Percentiles rank a stretch among this genome's conserved stretches.
phyloP scores from a whole-genome alignment of 2,888 invertebrate species.

The Tholera decimalis region DNA sequence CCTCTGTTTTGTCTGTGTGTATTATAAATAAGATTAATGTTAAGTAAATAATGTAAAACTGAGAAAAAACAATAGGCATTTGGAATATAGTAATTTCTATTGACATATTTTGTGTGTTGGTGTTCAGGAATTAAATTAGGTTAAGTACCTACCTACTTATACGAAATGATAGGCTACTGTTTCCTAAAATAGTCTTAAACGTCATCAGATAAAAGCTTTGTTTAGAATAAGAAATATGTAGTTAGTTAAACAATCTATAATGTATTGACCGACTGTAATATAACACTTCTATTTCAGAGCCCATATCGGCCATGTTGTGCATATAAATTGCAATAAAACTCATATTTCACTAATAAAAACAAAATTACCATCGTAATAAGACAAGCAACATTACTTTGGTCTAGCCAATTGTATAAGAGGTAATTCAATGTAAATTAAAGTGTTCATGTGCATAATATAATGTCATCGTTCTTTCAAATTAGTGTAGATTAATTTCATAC shows the following conservation, averaged over 20 bases:
- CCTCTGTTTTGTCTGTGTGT: conserved; percentile 56
- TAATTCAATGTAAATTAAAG: conserved; percentile 13
- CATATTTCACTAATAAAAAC: conserved; percentile 1
- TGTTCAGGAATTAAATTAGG: conserved; percentile 13
- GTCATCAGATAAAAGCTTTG: background rate
- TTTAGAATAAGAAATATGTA: background rate
- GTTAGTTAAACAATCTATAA: background rate
- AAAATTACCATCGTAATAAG: conserved; percentile 11
- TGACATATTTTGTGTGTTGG: background rate
- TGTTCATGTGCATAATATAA: conserved; percentile 7
- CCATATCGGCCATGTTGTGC: too few species aligned
- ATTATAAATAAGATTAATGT: conserved; percentile 61
- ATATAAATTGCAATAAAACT: background rate
- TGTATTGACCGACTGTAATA: background rate
- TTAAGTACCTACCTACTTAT: background rate
- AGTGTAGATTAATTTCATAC: conserved; percentile 24
- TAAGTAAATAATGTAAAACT: conserved; percentile 48
- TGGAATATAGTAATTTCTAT: conserved; percentile 11
- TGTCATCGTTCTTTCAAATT: background rate
- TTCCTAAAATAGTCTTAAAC: conserved; percentile 3
- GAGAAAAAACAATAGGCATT: conserved; percentile 26
- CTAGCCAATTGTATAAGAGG: conserved; percentile 20
- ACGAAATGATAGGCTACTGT: conserved; percentile 8
- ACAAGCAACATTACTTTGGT: background rate
- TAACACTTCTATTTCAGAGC: background rate